Percentiles rank a stretch among this genome's conserved stretches.
Evolutionary conservation across 2,797 vertebrate species (phyloP).

Genomic region (Oceanodroma leucorhoa): DNA sequence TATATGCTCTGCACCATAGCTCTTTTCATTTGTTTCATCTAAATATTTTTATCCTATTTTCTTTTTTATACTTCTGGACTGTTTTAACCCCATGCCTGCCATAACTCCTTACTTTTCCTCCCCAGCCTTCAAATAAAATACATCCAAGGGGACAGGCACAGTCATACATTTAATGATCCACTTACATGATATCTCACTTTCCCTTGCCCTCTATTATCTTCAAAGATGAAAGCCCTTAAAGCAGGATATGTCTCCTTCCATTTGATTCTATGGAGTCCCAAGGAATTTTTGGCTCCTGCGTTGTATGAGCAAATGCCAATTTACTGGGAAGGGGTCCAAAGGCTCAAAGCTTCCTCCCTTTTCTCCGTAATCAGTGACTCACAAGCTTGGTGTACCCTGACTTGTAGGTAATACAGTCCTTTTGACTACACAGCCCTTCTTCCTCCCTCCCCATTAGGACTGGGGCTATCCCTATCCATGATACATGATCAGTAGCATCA

Average conservation of each 20-base stretch:
- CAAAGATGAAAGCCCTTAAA: neutral
- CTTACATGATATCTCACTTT: neutral
- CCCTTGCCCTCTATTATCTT: neutral
- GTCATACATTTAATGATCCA: neutral
- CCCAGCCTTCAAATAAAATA: neutral
- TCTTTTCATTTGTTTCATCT: neutral
- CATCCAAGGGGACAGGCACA: neutral
- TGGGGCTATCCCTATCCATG: neutral
- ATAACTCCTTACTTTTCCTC: neutral
- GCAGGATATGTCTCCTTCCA: neutral
- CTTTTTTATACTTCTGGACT: neutral
- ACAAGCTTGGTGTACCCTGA: neutral
- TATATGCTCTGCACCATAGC: neutral
- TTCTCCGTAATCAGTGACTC: neutral
- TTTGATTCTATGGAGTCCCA: neutral
- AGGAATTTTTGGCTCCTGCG: neutral
- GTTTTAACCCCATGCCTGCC: neutral
- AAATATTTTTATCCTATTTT: neutral
- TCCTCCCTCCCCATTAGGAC: neutral
- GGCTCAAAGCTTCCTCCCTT: neutral
- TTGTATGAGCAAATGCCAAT: accelerated
- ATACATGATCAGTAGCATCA: neutral
- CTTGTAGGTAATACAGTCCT: neutral
- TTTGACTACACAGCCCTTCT: neutral
- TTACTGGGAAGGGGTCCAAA: neutral